Base-by-base conservation (phyloP, 2,888 invertebrate genomes). In the Parnassius mnemosyne region DNA sequence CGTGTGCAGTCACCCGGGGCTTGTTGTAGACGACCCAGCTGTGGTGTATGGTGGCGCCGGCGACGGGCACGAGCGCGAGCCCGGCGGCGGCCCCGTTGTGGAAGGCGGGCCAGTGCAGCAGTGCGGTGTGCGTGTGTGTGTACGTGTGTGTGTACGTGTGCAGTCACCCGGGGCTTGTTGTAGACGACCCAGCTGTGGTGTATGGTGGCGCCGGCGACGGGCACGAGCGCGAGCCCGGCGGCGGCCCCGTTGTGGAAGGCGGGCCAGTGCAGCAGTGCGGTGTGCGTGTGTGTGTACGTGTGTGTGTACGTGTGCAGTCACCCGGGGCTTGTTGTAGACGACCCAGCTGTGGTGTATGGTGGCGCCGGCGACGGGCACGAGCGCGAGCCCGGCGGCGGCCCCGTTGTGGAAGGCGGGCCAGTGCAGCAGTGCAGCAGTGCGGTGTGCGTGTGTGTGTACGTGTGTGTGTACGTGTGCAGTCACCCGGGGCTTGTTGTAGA, bases 351-450 rank as follows among this genome's bases (percentile, higher is more conserved):
- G 96, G 77, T 97, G 96, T 16, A 98, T 95, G 76, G 95, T 94
- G 66, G 93, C 88, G 0, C 96, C 95, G 61, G 94, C 93, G 60
- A 82, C 78, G 0, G 96, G 95, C 34, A 95, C 94, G 57, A 97
- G 93, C 63, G 95, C 92, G 7, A 98, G 88, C 0, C 97, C 98
- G 16, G 98, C 96, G 1, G 98, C 97, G 0, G 97, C 97, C 1
- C 98, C 98, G 80, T 98, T 98, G 85, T 99, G 99, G 83, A 99
- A 99, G 68, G 95, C 91, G 0, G 98, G 98, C 98, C 99, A n/a
- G n/a, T n/a, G n/a, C n/a, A n/a, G n/a, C 20, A 20, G 20, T 20
- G 20, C 20, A 20, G 20, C 20, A 20, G 20, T 20, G 20, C 20
- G 20, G 20, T 20, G 20, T 20, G 20, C 3, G 20, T 20, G 20